Percentiles rank a stretch among this genome's conserved stretches.
Conservation (phyloP, 1,140 invertebrate genomes). For the Hyles euphorbiae region DNA sequence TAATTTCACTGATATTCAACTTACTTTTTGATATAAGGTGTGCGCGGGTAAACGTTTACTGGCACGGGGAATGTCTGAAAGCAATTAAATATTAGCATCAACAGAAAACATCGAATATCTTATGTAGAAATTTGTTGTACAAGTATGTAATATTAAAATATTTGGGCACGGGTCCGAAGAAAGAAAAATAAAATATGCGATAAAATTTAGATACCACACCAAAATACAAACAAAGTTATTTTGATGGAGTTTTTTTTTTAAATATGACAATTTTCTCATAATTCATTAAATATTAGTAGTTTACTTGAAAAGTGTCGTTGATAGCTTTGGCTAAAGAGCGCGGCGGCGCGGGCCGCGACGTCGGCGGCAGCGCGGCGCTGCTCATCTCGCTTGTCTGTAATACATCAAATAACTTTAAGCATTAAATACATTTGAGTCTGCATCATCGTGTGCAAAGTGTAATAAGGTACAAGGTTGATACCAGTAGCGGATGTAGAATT, state of each 20-base stretch:
- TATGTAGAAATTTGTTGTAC: too few species aligned
- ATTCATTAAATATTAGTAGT: too few species aligned
- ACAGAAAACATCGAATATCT: too few species aligned
- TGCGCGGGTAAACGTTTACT: conserved; percentile 49
- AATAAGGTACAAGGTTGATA: too few species aligned
- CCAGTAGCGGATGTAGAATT: too few species aligned
- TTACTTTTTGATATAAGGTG: conserved; percentile 65
- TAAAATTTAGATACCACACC: too few species aligned
- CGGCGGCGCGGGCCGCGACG: conserved; percentile 24
- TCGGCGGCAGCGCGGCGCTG: conserved; percentile 16
- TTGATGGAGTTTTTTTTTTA: too few species aligned
- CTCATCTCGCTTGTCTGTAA: background rate
- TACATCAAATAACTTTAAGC: background rate
- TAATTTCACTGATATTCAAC: conserved; percentile 7
- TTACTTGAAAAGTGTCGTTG: conserved; percentile 52
- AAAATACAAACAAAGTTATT: background rate
- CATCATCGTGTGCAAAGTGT: too few species aligned
- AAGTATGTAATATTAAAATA: too few species aligned
- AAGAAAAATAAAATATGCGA: too few species aligned
- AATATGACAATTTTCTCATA: too few species aligned
- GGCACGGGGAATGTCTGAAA: conserved; percentile 53
- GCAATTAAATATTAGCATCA: background rate
- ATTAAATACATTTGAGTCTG: background rate
- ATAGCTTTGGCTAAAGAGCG: conserved; percentile 39
- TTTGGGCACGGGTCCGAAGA: too few species aligned